A percentile compares a stretch with the other conserved stretches of the same genome.
These are phyloP conservation scores for Labeo calbasu DNA, from an alignment of 2,797 vertebrate species.

Conservation along the genomic window DNA sequence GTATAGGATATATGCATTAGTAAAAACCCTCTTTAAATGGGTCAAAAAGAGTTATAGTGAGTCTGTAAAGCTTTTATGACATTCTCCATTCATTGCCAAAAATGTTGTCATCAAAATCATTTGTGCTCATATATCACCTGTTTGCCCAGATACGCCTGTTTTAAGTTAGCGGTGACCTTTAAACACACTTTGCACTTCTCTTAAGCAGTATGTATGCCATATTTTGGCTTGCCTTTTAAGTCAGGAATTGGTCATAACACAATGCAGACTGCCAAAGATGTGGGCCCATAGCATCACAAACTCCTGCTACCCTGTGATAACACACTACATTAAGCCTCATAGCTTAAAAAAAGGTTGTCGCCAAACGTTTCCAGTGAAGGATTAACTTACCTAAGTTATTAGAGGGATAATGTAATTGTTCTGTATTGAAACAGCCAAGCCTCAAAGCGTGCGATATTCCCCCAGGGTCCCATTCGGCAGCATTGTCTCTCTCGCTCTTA, in stretches of 20 bases:
- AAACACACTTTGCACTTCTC: not conserved
- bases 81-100: not conserved
- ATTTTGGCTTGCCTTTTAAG: conserved; percentile 19
- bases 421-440: conserved; percentile 60
- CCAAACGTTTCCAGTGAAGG: conserved; percentile 54
- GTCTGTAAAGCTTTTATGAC: not conserved
- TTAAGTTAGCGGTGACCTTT: not conserved
- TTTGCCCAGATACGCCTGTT: not conserved
- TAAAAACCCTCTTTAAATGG: not conserved
- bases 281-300: conserved; percentile 35
- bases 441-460: conserved; percentile 58
- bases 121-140: not conserved
- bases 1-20: not conserved
- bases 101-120: not conserved
- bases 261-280: conserved; percentile 37
- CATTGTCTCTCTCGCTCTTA: conserved; percentile 60
- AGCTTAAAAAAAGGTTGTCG: conserved; percentile 53
- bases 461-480: conserved; percentile 58
- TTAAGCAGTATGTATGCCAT: not conserved
- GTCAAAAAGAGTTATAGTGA: not conserved
- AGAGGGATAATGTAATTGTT: conserved; percentile 65
- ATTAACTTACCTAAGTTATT: conserved; percentile 63
- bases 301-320: conserved; percentile 59
- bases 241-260: conserved; percentile 36
- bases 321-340: conserved; percentile 48